phyloP scores from a whole-genome alignment of 1,140 invertebrate species.

The Drosophila busckii region DNA sequence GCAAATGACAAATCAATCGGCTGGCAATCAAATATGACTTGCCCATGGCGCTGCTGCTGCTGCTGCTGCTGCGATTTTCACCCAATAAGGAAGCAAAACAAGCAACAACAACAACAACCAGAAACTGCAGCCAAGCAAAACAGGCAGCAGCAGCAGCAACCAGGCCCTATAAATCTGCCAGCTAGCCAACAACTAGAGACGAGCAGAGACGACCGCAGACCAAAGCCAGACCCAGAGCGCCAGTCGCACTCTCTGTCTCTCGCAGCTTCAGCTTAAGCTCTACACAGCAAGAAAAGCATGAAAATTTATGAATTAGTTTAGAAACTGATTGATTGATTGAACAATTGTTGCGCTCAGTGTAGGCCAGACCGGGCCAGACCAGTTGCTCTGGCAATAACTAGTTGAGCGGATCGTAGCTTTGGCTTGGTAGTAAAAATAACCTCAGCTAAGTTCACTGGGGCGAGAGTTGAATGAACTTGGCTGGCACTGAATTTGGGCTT shows the following conservation, averaged over 20 bases:
- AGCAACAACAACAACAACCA: slow-evolving; percentile 45
- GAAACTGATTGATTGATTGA: no score
- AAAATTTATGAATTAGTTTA: no score
- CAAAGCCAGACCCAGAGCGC: slow-evolving; percentile 14
- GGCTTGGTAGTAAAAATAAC: slow-evolving; percentile 77
- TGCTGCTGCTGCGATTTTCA: slow-evolving; percentile 55
- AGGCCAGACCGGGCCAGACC: slow-evolving; percentile 47
- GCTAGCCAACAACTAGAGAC: slow-evolving; percentile 20
- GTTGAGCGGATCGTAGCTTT: slow-evolving; percentile 24
- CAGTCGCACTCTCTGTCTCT: slow-evolving; percentile 5
- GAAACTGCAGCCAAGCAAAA: slow-evolving; percentile 68
- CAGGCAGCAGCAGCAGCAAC: slow-evolving; percentile 11
- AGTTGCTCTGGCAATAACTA: slow-evolving; percentile 53
- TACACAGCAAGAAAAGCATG: no score
- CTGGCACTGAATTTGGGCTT: slow-evolving; percentile 15
- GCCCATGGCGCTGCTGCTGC: slow-evolving; percentile 23
- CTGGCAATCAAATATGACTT: slow-evolving; percentile 64
- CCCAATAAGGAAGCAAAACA: slow-evolving; percentile 73
- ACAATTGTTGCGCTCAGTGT: slow-evolving; percentile 11
- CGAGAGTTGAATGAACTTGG: slow-evolving; percentile 79
- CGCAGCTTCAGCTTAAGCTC: slow-evolving; percentile 12
- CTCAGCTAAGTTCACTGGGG: slow-evolving; percentile 79
- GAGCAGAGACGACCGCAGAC: slow-evolving; percentile 31
- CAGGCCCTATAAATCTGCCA: slow-evolving; percentile 56
- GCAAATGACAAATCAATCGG: slow-evolving; percentile 73